Conservation (phyloP, 2,113 vertebrate genomes). For the Tauraco erythrolophus region DNA sequence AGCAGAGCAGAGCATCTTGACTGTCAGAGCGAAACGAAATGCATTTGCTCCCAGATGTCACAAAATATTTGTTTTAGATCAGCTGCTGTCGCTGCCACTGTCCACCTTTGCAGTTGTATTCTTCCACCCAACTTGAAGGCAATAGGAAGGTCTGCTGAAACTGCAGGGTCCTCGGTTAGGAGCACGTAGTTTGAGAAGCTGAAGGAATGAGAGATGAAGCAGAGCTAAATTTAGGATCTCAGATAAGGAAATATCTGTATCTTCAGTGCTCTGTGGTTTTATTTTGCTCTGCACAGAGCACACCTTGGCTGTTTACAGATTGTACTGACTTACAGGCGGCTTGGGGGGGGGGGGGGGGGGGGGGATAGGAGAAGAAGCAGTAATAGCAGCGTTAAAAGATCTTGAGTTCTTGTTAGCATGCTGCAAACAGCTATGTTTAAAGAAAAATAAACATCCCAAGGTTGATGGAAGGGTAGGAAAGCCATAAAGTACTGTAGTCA, state of each 20-base stretch:
- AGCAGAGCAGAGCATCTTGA: neutral
- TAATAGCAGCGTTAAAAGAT: conserved; percentile 36
- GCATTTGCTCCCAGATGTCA: neutral
- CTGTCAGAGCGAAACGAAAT: neutral
- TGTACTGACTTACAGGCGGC: neutral
- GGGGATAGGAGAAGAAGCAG: no score
- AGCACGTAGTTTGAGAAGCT: neutral
- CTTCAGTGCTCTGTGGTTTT: neutral
- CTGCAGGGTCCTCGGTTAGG: neutral
- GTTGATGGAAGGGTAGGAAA: conserved; percentile 44
- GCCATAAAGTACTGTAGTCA: neutral
- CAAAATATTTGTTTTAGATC: neutral
- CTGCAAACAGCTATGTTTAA: conserved; percentile 43
- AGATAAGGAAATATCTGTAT: neutral
- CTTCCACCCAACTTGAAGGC: neutral
- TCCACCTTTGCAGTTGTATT: fast-evolving
- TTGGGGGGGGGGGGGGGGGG: no score
- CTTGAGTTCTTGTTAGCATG: conserved; percentile 5
- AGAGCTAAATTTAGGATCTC: neutral
- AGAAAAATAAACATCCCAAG: conserved; percentile 46
- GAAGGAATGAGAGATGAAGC: neutral
- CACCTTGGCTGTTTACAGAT: neutral
- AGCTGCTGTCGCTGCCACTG: neutral
- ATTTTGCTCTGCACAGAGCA: neutral
- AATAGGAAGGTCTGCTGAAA: neutral